Percentiles rank a stretch among this genome's conserved stretches.
Evolutionary conservation across 2,113 vertebrate genomes (phyloP).

Genomic region (Maylandia zebra): DNA sequence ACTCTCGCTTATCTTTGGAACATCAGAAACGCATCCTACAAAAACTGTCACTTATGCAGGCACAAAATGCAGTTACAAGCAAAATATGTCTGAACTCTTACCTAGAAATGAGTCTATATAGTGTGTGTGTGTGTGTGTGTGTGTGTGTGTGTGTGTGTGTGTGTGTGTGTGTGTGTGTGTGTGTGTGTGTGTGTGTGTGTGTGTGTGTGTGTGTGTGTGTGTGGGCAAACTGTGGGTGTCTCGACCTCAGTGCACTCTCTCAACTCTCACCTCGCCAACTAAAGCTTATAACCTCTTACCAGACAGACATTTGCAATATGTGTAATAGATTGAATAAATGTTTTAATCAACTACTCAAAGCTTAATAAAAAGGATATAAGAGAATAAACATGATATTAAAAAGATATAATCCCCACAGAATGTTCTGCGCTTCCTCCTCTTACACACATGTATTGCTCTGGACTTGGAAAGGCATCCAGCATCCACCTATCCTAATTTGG

Average conservation of each 20-base stretch:
- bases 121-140: too few relatives aligned
- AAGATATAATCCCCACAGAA: not conserved
- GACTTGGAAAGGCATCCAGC: not conserved
- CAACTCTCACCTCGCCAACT: not conserved
- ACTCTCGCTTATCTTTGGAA: not conserved
- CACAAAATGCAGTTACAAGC: not conserved
- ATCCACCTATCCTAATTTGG: not conserved
- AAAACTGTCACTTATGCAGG: not conserved
- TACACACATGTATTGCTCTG: not conserved
- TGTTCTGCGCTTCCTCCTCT: not conserved
- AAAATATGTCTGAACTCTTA: not conserved
- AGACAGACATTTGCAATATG: not conserved
- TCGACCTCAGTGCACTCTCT: not conserved
- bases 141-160: too few relatives aligned
- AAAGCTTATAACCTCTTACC: not conserved
- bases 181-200: too few relatives aligned
- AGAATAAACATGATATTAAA: not conserved
- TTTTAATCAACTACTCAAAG: not conserved
- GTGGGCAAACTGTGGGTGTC: not conserved
- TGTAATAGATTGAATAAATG: not conserved
- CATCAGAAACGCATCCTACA: not conserved
- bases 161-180: accelerated
- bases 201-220: too few relatives aligned
- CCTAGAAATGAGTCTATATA: not conserved
- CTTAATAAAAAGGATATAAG: not conserved